Base-by-base conservation (phyloP, 92 coral and sea anemone genomes). In the Plumapathes pennacea region DNA sequence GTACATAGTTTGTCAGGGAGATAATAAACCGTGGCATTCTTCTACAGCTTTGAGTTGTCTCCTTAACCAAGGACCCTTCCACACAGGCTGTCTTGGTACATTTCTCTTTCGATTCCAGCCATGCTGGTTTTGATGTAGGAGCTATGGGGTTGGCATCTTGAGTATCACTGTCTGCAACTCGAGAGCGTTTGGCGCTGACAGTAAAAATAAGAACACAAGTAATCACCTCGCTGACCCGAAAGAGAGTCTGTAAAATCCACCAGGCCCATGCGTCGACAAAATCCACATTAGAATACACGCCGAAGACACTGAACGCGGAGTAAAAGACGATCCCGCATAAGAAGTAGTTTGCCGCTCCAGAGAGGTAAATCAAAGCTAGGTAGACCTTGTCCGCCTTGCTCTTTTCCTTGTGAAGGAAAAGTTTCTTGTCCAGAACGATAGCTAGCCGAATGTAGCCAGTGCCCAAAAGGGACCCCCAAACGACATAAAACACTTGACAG, bases 281-380 rank as follows among this genome's bases (percentile, higher is more conserved):
- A 5, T 57, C 32, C 8, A 73, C 80, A 22, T 68, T 62, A 5
- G 91, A 85, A 33, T 85, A 85, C 39, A 85, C 91, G 1, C 91
- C 91, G 25, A 85, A 85, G 4, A 85, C 91, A 1, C 91, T 86
- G 25, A 72, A 71, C 15, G 87, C 91, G 4, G 91, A 85, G 25
- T 85, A 85, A 17, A 80, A 19, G 31, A 73, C 50, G 3, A 85
- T 43, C 8, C 46, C 70, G 13, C 87, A 80, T 15, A 82, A 51
- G 17, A 68, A 31, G 22, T 59, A 48, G 64, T 85, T 85, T 15
- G 87, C 70, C 11, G 39, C 48, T 10, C 91, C 91, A 0, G 91
- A 85, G 6, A 76, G 76, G 45, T 85, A 62, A 44, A 85, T 68
- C 30, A 85, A 52, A 17, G 50, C 67, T 9, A 85, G 49, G 57